phyloP scores from a whole-genome alignment of 1,140 invertebrate genomes.

The Caenorhabditis elegans region DNA sequence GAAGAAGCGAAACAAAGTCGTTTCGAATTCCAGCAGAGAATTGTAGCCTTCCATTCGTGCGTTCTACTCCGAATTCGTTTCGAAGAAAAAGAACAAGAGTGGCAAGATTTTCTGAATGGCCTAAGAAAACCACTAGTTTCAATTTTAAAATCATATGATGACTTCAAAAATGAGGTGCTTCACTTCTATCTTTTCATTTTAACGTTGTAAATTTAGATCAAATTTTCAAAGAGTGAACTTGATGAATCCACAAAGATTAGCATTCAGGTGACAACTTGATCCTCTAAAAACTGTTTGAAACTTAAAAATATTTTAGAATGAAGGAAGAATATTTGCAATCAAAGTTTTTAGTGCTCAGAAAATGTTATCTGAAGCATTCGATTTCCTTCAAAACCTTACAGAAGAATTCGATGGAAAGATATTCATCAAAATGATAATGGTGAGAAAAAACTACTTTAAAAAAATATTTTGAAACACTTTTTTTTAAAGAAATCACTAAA shows the following conservation, averaged over 20 bases:
- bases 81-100: neutral
- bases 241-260: too few species aligned
- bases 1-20: neutral
- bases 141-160: neutral
- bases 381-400: neutral
- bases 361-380: neutral
- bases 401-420: neutral
- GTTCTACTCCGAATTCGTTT: neutral
- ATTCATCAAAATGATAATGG: slow-evolving; percentile 3
- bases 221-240: too few species aligned
- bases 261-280: too few species aligned
- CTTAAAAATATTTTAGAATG: neutral
- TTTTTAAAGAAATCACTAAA: neutral
- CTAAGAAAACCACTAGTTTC: neutral
- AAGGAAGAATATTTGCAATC: neutral
- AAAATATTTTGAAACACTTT: neutral
- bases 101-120: neutral
- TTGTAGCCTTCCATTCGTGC: neutral
- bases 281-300: neutral
- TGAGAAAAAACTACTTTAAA: neutral
- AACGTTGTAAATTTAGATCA: too few species aligned
- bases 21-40: neutral
- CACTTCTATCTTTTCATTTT: too few species aligned
- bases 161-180: neutral
- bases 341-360: neutral